Evolutionary conservation across 2,888 invertebrate genomes (phyloP), one percentile per base, ranked within the genome.

Genomic region (Amphipyra berbera): DNA sequence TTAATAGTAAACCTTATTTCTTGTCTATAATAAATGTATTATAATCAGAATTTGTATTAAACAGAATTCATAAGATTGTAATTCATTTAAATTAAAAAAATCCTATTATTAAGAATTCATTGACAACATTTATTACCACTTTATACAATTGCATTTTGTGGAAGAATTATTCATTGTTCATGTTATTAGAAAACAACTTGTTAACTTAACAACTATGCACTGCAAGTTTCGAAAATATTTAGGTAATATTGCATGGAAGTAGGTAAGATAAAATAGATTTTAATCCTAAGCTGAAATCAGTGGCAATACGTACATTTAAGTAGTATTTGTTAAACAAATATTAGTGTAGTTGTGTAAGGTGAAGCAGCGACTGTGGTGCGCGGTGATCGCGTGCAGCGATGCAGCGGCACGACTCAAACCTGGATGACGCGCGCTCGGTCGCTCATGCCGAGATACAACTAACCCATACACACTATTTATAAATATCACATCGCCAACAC

Each of bases 391-490:
- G 44, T 21, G 77, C 70, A 66, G 30, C 52, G 44, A 44, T 60
- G 68, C 49, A 42, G 37, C 48, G 44, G 21, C 54, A 47, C 38
- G 50, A 59, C 13, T 40, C 50, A 41, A 45, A 41, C 59, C 27
- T 33, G 41, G 21, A 37, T 7, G n/a, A n/a, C 41, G 21, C 21
- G 21, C 46, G 41, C 15, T 46, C 60, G 37, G 14, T 61, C 52
- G 14, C 76, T 57, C 66, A 50, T 47, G 10, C 44, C 45, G 47
- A 37, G 35, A 37, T 59, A 49, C 52, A 44, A 44, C 54, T 54
- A 64, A 55, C 38, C 53, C 61, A 74, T 46, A 63, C 55, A 21
- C 50, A 75, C 71, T 61, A 78, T 82, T 78, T 79, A 76, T 76
- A 83, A 77, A 76, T 70, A 56, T 70, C 67, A 21, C 21, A 21